Evolutionary conservation across 2,797 vertebrate genomes (phyloP).

Genomic region (Lithobates sylvaticus): DNA sequence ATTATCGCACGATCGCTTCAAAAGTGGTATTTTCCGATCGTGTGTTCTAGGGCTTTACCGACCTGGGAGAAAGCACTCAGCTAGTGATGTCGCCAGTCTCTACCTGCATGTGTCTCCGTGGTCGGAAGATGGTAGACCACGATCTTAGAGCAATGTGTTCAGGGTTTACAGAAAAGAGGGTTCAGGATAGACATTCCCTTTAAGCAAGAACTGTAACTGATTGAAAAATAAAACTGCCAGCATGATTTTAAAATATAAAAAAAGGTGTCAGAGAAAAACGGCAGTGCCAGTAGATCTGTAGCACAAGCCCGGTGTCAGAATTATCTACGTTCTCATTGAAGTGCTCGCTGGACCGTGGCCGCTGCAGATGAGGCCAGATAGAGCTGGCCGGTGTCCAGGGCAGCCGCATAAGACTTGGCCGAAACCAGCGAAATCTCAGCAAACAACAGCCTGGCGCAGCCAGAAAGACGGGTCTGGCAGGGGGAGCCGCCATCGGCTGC

Average conservation of each 20-base stretch:
- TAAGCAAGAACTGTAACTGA: not conserved
- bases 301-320: not conserved
- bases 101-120: too few relatives aligned
- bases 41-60: too few relatives aligned
- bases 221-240: not conserved
- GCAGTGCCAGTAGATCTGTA: not conserved
- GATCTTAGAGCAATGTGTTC: too few relatives aligned
- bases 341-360: not conserved
- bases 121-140: too few relatives aligned
- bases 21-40: too few relatives aligned
- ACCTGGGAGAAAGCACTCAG: too few relatives aligned
- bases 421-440: not conserved
- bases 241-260: not conserved
- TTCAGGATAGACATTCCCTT: not conserved
- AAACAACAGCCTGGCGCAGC: not conserved
- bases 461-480: not conserved
- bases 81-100: too few relatives aligned
- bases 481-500: not conserved
- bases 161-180: too few relatives aligned
- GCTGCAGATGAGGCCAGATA: not conserved
- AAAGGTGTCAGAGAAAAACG: not conserved
- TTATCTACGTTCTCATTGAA: not conserved
- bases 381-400: not conserved
- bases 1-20: too few relatives aligned
- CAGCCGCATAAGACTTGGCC: not conserved